Base-by-base conservation (phyloP, 2,113 vertebrate genomes). In the Oenanthe oenanthe region DNA sequence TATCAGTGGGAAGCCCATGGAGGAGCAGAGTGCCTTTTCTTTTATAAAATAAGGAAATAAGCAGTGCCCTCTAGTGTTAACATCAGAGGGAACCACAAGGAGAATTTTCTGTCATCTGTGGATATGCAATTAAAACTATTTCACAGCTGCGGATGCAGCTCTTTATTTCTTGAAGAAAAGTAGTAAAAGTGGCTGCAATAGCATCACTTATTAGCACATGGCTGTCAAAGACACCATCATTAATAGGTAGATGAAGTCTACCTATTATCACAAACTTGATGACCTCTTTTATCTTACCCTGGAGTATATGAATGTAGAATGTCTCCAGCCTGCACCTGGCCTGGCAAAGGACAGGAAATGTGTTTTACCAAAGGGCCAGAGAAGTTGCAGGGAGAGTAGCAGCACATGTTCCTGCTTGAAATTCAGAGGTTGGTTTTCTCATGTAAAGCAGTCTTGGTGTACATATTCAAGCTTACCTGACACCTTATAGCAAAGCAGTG, bases 21-120 rank as follows among this genome's bases (percentile, higher is more conserved):
- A 70, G 24, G 42, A 24, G 10, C 26, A 65, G n/a, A 70, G 21
- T 48, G 32, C 10, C 17, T 54, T 56, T 42, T 40, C 67, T 62
- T 72, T 45, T 36, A 13, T 62, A 71, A 80, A 58, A 95, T 94
- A 83, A 66, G 40, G 73, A 32, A 95, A 83, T 93, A 74, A 89
- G 82, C 88, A 93, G 78, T 88, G 95, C 92, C 95, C 93, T 96
- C 95, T 96, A 96, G 94, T 53, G 96, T 76, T 82, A 74, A 31
- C 3, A 2, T 56, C 9, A 53, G 51, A 74, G 31, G 19, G 54
- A 53, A 24, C 28, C 13, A 45, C 31, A 19, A 34, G 16, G 43
- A 72, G 34, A 56, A 4, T 54, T 82, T 47, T 68, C 22, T 86
- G 0, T 56, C 18, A 1, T 62, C 7, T 75, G 7, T 47, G 5